A percentile compares a stretch with the other conserved stretches of the same genome.
These are phyloP conservation scores for Eira barbara DNA, from an alignment of 2,113 vertebrate species.

Conservation along the genomic window DNA sequence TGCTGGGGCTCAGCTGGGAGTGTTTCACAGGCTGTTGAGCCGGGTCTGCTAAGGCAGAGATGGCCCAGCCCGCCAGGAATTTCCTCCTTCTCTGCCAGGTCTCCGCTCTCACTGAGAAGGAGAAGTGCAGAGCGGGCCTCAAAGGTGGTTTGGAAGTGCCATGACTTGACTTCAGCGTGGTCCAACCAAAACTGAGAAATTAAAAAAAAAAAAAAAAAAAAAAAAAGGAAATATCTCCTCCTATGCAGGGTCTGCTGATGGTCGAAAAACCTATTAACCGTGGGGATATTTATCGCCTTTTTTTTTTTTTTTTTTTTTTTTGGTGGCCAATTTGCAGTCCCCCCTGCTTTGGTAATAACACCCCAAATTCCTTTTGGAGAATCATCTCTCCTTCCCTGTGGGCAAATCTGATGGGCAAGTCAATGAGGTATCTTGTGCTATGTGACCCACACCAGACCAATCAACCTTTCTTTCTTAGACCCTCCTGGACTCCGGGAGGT, in stretches of 20 bases:
- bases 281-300: not conserved
- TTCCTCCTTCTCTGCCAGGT: not conserved
- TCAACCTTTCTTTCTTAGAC: not conserved
- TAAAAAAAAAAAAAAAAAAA: not conserved
- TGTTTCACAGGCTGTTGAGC: too few species aligned
- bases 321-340: not conserved
- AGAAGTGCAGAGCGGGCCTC: not conserved
- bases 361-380: not conserved
- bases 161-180: not conserved
- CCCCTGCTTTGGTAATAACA: not conserved
- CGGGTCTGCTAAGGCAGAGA: not conserved
- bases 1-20: not conserved
- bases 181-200: not conserved
- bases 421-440: not conserved
- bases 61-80: rapidly evolving
- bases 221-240: not conserved
- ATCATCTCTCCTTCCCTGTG: not conserved
- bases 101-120: not conserved
- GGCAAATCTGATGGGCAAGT: not conserved
- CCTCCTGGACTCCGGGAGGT: not conserved
- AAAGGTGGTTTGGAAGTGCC: not conserved
- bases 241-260: not conserved
- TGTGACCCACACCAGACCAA: not conserved
- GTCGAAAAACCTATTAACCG: not conserved
- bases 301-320: too few species aligned